Evolutionary conservation across 1,140 invertebrate genomes (phyloP).

Genomic region (Meloidogyne hapla): DNA sequence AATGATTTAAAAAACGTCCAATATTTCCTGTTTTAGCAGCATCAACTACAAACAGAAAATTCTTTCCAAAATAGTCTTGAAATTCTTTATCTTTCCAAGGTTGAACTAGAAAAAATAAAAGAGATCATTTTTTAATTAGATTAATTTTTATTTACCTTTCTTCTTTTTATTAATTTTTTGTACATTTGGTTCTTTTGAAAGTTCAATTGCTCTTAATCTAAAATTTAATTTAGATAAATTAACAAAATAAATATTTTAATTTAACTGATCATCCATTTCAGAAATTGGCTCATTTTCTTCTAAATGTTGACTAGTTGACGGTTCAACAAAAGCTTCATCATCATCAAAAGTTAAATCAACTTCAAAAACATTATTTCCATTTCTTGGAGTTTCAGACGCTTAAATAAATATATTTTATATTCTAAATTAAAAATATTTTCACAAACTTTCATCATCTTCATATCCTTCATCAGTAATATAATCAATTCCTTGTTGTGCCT

Average conservation of each 20-base stretch:
- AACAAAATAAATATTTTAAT: background rate
- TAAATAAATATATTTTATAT: background rate
- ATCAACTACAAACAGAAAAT: slow-evolving; percentile 29
- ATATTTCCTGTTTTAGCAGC: slow-evolving; percentile 35
- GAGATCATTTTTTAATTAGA: background rate
- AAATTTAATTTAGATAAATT: background rate
- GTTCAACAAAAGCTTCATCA: background rate
- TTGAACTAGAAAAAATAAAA: background rate
- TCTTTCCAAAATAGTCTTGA: slow-evolving; percentile 35
- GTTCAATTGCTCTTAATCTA: background rate
- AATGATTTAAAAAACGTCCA: slow-evolving; percentile 38
- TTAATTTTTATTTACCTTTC: background rate
- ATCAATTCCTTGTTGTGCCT: slow-evolving; percentile 35
- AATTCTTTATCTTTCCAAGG: slow-evolving; percentile 24
- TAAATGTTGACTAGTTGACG: background rate
- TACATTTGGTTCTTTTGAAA: background rate
- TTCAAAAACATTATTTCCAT: background rate
- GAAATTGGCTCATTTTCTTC: background rate
- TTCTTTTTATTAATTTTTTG: background rate
- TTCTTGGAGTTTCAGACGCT: background rate
- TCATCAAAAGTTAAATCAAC: background rate
- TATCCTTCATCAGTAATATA: slow-evolving; percentile 32
- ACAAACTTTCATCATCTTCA: slow-evolving; percentile 13
- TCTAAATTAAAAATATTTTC: slow-evolving; percentile 8
- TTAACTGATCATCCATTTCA: slow-evolving; percentile 29